Base-by-base conservation (phyloP, 2,113 vertebrate genomes). In the Actenoides hombroni region DNA sequence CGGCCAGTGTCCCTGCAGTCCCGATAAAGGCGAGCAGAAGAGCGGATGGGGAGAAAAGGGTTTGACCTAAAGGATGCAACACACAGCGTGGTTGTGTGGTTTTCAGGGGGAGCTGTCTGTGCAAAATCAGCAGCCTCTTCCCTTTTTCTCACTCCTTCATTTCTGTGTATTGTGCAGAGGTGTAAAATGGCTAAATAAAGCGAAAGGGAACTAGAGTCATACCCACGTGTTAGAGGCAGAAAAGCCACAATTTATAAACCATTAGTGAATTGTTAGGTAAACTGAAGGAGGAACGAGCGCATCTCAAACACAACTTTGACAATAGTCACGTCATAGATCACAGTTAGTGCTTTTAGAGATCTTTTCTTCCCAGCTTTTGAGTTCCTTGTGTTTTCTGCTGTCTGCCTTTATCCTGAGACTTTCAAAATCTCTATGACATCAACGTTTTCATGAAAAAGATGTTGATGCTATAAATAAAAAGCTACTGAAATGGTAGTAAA, bases 181-280 rank as follows among this genome's bases (percentile, higher is more conserved):
- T 83, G 91, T 57, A 35, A 87, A 77, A 44, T 1, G 69, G 73
- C 60, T 93, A 59, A 93, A 92, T 89, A 87, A 95, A 97, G 91
- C 13, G 5, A 11, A 80, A 88, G 60, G 82, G 73, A 78, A 56
- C 68, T 63, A 12, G 11, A 11, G 31, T 81, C 12, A 81, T 25
- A 40, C 31, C 91, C 88, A 54, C 15, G 11, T 88, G 80, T 35
- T 28, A 57, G 87, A 48, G 73, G 13, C 64, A 61, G 79, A 84
- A 3, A 49, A 67, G 92, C 26, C 76, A 28, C 25, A 5, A 69
- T 61, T 56, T 61, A 40, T 60, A 86, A 73, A 19, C 24, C 54
- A 1, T 33, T 56, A 46, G 35, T 49, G 78, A 35, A 11, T 71
- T 51, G 23, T 35, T 23, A 61, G 56, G 6, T 78, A 64, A 86